Percentiles rank a stretch among this genome's conserved stretches.
Evolutionary conservation across 2,888 invertebrate species (phyloP).

Genomic region (Choristoneura rosaceana): DNA sequence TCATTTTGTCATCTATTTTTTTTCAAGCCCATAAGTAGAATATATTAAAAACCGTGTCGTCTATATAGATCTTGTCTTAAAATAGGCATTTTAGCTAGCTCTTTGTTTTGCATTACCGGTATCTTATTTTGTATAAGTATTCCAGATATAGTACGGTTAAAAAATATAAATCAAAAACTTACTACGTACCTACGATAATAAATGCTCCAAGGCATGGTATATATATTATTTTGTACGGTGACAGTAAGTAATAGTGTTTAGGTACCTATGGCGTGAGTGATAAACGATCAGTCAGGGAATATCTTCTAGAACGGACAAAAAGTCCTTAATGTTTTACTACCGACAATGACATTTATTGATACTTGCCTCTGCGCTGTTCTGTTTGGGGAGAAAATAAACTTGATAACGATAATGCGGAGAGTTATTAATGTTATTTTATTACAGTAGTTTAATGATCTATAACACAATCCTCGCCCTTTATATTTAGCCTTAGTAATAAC

Average conservation of each 20-base stretch:
- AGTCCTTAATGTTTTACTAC: conserved; percentile 6
- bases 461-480: background rate
- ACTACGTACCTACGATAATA: background rate
- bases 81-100: no score
- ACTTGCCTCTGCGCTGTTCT: background rate
- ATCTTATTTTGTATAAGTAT: no score
- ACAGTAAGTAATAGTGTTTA: background rate
- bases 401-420: background rate
- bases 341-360: conserved; percentile 8
- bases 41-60: no score
- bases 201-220: background rate
- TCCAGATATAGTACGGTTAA: no score
- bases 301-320: background rate
- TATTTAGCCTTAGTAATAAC: background rate
- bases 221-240: background rate
- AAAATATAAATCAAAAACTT: background rate
- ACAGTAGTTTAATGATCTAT: background rate
- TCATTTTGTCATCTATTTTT: no score
- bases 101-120: no score
- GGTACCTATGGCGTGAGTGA: background rate
- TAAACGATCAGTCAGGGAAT: background rate
- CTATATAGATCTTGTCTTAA: no score
- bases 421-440: background rate
- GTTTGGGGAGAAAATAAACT: background rate
- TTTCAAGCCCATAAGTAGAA: no score